Conservation (phyloP, 2,888 invertebrate genomes). For the Spisula solida region DNA sequence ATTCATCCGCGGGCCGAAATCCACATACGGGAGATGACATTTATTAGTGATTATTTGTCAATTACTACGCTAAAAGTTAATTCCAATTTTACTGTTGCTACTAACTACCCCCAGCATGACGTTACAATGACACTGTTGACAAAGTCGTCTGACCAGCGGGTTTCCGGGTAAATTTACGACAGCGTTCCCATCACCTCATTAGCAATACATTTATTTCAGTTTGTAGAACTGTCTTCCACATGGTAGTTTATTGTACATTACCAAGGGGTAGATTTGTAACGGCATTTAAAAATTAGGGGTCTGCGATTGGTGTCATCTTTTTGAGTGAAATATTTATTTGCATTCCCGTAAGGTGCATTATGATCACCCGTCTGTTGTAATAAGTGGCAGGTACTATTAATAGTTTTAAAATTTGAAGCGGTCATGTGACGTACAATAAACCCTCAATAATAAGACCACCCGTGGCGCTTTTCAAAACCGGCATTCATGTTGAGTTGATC, state of each 20-base stretch:
- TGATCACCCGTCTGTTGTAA: background rate
- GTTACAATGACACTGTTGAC: slow-evolving; percentile 17
- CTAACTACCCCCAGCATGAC: slow-evolving; percentile 19
- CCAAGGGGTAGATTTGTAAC: slow-evolving; percentile 52
- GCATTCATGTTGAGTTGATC: no score
- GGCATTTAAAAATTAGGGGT: slow-evolving; percentile 32
- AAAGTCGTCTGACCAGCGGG: slow-evolving; percentile 28
- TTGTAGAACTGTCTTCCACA: background rate
- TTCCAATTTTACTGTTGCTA: background rate
- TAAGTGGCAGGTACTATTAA: background rate
- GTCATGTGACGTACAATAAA: no score
- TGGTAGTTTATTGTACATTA: slow-evolving; percentile 16
- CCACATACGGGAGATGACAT: background rate
- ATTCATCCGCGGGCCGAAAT: background rate
- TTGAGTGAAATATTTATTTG: slow-evolving; percentile 37
- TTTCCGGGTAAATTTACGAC: slow-evolving; percentile 32
- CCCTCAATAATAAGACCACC: no score
- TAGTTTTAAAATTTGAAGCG: background rate
- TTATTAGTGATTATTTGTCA: slow-evolving; percentile 9
- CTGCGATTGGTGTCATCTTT: slow-evolving; percentile 28
- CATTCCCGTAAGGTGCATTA: background rate
- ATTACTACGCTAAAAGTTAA: background rate
- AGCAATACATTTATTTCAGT: slow-evolving; percentile 29
- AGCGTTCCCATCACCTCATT: slow-evolving; percentile 32
- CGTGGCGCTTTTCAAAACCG: no score